These are phyloP conservation scores for Mylabris sibirica DNA, from an alignment of 2,888 invertebrate species.

Conservation along the genomic window DNA sequence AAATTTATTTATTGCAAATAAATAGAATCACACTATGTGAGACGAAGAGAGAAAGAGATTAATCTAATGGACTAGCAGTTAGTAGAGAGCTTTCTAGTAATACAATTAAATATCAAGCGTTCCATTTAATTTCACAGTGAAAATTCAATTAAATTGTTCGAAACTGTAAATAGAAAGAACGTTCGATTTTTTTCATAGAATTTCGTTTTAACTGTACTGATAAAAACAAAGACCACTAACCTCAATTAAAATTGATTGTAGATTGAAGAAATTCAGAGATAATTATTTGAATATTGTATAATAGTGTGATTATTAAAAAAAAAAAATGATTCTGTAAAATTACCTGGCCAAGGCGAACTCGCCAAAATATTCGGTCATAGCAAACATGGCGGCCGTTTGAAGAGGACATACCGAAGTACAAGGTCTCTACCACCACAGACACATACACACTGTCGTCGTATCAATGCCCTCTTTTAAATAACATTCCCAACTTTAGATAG, in stretches of 20 bases:
- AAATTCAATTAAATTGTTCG: not conserved
- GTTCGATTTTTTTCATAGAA: not conserved
- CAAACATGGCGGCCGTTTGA: slow-evolving; percentile 60
- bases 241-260: too few relatives aligned
- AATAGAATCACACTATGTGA: not conserved
- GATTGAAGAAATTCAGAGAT: too few relatives aligned
- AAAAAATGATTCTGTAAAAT: slow-evolving; percentile 25
- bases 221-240: too few relatives aligned
- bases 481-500: slow-evolving; percentile 17
- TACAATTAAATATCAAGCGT: slow-evolving; percentile 31
- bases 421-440: slow-evolving; percentile 25
- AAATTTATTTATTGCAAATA: not conserved
- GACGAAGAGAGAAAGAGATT: not conserved
- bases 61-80: not conserved
- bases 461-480: slow-evolving; percentile 25
- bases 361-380: slow-evolving; percentile 65
- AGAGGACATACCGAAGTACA: slow-evolving; percentile 40
- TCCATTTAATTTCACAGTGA: slow-evolving; percentile 20
- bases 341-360: slow-evolving; percentile 64
- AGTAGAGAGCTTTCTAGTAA: slow-evolving; percentile 25
- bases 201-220: not conserved
- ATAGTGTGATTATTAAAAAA: too few relatives aligned
- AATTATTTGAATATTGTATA: too few relatives aligned
- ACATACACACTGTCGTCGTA: slow-evolving; percentile 27
- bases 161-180: not conserved